Evolutionary conservation across 1,140 invertebrate genomes (phyloP).

Genomic region (Drosophila erecta): DNA sequence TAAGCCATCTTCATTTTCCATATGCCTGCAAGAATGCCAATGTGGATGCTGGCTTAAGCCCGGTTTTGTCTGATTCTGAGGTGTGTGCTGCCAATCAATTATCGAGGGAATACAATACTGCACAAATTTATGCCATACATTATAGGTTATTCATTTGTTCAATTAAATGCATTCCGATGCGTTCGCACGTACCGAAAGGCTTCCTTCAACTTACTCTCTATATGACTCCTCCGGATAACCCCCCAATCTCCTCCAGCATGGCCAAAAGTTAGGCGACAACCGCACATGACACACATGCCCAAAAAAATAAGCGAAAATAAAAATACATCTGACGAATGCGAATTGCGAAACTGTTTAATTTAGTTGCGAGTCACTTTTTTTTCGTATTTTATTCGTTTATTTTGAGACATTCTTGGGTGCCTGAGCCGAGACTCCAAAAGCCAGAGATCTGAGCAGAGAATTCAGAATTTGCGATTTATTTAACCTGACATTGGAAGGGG

Average conservation of each 20-base stretch:
- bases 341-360: conserved; percentile 78
- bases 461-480: conserved; percentile 68
- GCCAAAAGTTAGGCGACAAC: conserved; percentile 28
- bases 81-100: conserved; percentile 44
- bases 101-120: conserved; percentile 21
- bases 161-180: conserved; percentile 77
- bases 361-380: conserved; percentile 51
- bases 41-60: conserved; percentile 14
- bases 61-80: conserved; percentile 7
- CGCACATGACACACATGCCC: conserved; percentile 72
- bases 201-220: conserved; percentile 59
- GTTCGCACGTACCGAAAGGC: conserved; percentile 51
- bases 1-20: neutral
- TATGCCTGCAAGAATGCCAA: conserved; percentile 2
- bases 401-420: conserved; percentile 65
- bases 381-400: conserved; percentile 33
- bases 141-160: conserved; percentile 56
- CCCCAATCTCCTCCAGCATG: conserved; percentile 26
- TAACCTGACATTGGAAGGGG: conserved; percentile 44
- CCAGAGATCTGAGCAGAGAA: conserved; percentile 31
- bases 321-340: conserved; percentile 24
- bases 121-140: conserved; percentile 50
- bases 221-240: conserved; percentile 20
- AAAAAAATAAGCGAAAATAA: conserved; percentile 36
- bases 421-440: conserved; percentile 30